Evolutionary conservation across 1,140 invertebrate species (phyloP), one percentile per base, ranked within the genome.

Genomic region (Cherax destructor): DNA sequence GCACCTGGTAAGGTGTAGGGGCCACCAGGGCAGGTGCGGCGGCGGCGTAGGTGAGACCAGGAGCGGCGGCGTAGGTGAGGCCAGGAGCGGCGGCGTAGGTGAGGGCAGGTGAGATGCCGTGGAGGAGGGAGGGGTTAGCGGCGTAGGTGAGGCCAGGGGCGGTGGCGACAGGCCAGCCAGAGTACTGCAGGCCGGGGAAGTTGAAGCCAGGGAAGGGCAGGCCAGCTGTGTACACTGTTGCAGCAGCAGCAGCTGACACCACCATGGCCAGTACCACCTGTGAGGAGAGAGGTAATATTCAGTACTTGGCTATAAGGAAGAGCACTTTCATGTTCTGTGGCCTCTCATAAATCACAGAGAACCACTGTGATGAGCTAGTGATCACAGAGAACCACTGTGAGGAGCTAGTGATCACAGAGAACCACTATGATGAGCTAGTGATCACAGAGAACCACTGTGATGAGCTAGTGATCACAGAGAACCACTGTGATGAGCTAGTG

Each of bases 181-280:
- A 11, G 69, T 49, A 47, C 18, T 69, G 65, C 10, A 72, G 65
- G n/a, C 49, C 65, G 10, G n/a, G 4, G 59, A 72, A 84, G 21
- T 61, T 61, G 4, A 83, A 7, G 52, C 83, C 83, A 56, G 69
- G 47, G 50, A 24, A 41, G 18, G 72, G 80, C 1, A 56, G 52
- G 49, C 52, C 80, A 30, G 56, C 4, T 13, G 59, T 50, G 78
- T 69, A 56, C 41, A 80, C 24, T 3, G 86, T 88, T 78, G 59
- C 77, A 21, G 77, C 86, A 24, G 10, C 16, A 21, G 47, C 52
- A 47, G 78, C 78, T 10, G 77, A 52, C 86, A 88, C 30, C 1
- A 56, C 86, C 61, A 88, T 4, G 0, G 86, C 77, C 16, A 88
- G 61, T 1, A 88, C 77, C 77, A 88, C 59, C 77, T 80, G 78